Evolutionary conservation across 2,797 vertebrate genomes (phyloP).

Genomic region (Glossophaga mutica): DNA sequence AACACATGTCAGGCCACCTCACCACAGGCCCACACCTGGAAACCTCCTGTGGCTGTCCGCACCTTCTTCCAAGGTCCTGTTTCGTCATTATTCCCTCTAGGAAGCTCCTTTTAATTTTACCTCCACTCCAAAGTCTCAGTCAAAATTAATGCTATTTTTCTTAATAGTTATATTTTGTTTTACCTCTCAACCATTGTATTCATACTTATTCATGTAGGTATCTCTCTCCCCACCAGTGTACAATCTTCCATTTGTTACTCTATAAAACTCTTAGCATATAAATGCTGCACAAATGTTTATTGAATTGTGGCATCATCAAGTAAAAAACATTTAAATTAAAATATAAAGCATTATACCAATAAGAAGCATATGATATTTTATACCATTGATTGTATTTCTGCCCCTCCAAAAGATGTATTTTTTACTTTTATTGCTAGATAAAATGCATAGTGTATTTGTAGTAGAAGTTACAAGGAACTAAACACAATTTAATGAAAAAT

Average conservation of each 20-base stretch:
- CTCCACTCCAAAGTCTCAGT: not conserved
- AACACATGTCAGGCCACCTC: not conserved
- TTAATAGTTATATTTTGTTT: not conserved
- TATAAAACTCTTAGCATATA: not conserved
- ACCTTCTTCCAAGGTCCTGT: not conserved
- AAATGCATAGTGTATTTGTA: not conserved
- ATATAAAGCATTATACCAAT: not conserved
- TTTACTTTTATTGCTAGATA: not conserved
- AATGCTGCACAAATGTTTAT: not conserved
- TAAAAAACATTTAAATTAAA: not conserved
- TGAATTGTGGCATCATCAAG: not conserved
- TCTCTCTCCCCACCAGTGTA: not conserved
- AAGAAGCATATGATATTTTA: not conserved
- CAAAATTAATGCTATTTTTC: not conserved
- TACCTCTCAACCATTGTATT: not conserved
- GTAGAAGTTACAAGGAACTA: slow-evolving; percentile 5
- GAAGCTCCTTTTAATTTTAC: not conserved
- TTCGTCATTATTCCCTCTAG: not conserved
- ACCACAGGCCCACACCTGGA: not conserved
- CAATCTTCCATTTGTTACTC: not conserved
- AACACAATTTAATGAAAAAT: slow-evolving; percentile 3
- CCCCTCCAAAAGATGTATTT: not conserved
- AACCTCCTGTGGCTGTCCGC: not conserved
- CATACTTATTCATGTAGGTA: not conserved
- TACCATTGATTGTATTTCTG: not conserved